Evolutionary conservation across 2,888 invertebrate species (phyloP).

Genomic region (Mystacides longicornis): DNA sequence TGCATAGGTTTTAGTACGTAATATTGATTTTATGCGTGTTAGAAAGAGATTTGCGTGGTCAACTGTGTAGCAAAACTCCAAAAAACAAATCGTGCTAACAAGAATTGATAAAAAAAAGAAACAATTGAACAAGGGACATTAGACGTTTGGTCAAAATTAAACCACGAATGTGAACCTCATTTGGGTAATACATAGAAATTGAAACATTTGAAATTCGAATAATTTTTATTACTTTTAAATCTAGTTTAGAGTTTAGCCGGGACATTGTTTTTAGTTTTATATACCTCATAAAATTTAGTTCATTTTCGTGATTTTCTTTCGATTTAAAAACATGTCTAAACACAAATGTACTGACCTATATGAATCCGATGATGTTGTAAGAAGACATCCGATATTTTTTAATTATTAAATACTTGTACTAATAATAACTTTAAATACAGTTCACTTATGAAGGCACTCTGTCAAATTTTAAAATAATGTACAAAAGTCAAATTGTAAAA

Average conservation of each 20-base stretch:
- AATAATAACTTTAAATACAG: not conserved
- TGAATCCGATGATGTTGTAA: constrained; percentile 25
- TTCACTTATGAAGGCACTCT: constrained; percentile 1
- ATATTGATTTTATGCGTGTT: not conserved
- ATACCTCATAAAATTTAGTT: not conserved
- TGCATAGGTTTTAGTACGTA: constrained; percentile 15
- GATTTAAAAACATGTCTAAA: not conserved
- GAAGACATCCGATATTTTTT: constrained; percentile 10
- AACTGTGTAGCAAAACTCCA: constrained; percentile 7
- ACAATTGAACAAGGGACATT: not conserved
- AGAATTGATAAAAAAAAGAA: not conserved
- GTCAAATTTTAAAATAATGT: not conserved
- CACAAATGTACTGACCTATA: constrained; percentile 24
- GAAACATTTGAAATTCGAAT: not conserved
- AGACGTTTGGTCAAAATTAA: not conserved
- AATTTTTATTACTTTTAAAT: not conserved
- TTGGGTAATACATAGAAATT: not conserved
- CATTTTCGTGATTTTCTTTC: constrained; percentile 13
- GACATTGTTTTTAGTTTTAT: not conserved
- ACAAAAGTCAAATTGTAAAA: not conserved
- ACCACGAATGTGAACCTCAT: constrained; percentile 6
- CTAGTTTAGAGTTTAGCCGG: not conserved
- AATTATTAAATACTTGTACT: not conserved
- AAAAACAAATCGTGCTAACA: not conserved
- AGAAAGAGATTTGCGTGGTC: constrained; percentile 17